Conservation (phyloP, 1,140 invertebrate species). For the Pseudomyrmex gracilis region DNA sequence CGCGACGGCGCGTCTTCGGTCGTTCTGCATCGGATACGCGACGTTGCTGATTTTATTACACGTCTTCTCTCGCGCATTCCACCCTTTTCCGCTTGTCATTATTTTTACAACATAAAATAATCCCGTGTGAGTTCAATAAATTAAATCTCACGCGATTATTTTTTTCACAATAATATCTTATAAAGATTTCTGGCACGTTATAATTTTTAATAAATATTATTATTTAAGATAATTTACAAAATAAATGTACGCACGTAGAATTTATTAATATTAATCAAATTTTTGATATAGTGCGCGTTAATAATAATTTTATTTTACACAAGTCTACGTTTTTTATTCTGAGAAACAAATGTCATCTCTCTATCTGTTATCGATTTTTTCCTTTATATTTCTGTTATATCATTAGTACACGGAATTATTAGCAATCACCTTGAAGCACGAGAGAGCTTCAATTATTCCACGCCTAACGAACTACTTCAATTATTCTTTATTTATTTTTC, state of each 20-base stretch:
- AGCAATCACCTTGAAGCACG: slow-evolving; percentile 12
- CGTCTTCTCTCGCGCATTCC: slow-evolving; percentile 14
- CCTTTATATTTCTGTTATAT: neutral
- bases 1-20: slow-evolving; percentile 48
- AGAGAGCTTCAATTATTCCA: neutral
- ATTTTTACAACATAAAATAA: neutral
- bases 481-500: neutral
- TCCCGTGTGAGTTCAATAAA: neutral
- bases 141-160: neutral
- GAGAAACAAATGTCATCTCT: neutral
- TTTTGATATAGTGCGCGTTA: too few relatives aligned
- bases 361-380: neutral
- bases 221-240: too few relatives aligned
- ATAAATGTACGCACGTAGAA: too few relatives aligned
- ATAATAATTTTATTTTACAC: too few relatives aligned
- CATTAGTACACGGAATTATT: neutral
- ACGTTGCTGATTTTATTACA: slow-evolving; percentile 61
- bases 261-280: too few relatives aligned
- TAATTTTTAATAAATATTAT: too few relatives aligned
- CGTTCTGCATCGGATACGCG: slow-evolving; percentile 6
- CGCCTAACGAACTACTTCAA: neutral
- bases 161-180: neutral
- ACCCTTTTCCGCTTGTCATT: neutral
- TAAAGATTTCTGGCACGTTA: neutral
- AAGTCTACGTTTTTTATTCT: neutral